phyloP scores from a whole-genome alignment of 2,113 vertebrate species.

The Cynoglossus semilaevis region DNA sequence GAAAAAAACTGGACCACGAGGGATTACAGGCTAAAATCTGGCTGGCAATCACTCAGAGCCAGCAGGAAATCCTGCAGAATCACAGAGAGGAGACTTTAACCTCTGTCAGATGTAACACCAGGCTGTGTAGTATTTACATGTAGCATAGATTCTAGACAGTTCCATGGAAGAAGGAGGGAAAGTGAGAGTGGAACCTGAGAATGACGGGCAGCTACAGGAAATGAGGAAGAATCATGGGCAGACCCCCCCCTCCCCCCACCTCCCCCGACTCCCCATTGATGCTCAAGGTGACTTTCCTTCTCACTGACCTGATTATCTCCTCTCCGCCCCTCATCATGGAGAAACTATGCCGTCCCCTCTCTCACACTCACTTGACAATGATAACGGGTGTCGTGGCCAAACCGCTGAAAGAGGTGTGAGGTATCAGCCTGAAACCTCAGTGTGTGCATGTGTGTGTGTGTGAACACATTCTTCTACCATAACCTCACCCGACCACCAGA shows the following conservation, averaged over 20 bases:
- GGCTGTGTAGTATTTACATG: constrained; percentile 8
- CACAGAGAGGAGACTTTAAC: constrained; percentile 11
- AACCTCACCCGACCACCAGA: constrained; percentile 46
- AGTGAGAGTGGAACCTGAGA: constrained; percentile 54
- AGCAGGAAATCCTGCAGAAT: constrained; percentile 35
- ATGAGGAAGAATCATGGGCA: constrained; percentile 17
- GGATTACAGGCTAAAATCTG: constrained; percentile 50
- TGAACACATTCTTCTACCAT: constrained; percentile 53
- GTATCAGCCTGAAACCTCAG: constrained; percentile 36
- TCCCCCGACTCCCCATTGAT: no score
- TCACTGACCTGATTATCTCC: constrained; percentile 68
- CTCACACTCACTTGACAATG: constrained; percentile 47
- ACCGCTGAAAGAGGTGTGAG: constrained; percentile 55
- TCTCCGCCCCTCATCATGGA: constrained; percentile 45
- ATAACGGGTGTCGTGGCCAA: constrained; percentile 43
- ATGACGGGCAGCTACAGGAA: constrained; percentile 48
- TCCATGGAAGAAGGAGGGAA: constrained; percentile 5
- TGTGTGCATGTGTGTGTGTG: constrained; percentile 5
- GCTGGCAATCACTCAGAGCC: constrained; percentile 12
- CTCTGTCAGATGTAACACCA: constrained; percentile 8
- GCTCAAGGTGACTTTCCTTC: constrained; percentile 75
- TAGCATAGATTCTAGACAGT: background rate
- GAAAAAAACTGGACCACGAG: constrained; percentile 47
- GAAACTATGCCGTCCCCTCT: constrained; percentile 51
- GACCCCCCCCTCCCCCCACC: constrained; percentile 28